A percentile compares a stretch with the other conserved stretches of the same genome.
phyloP scores from a whole-genome alignment of 1,140 invertebrate species.

The Sycophila sp. region DNA sequence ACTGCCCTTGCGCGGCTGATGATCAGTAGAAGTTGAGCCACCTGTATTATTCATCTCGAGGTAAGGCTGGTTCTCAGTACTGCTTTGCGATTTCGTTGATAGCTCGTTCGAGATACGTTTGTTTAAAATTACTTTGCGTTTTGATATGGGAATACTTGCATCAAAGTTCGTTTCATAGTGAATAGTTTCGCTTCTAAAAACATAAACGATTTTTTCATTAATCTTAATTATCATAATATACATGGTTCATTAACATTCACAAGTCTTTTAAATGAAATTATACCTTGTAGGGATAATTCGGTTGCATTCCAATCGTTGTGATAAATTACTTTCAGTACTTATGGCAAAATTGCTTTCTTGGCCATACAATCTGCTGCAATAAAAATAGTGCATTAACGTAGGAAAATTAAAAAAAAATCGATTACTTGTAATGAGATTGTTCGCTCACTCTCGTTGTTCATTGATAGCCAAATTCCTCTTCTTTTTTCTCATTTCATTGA shows the following conservation, averaged over 20 bases:
- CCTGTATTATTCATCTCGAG: slow-evolving; percentile 49
- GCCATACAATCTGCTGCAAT: slow-evolving; percentile 67
- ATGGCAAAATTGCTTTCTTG: slow-evolving; percentile 41
- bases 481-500: slow-evolving; percentile 60
- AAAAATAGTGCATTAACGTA: no score
- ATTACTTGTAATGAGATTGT: no score
- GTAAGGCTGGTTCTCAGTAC: slow-evolving; percentile 52
- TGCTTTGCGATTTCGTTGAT: slow-evolving; percentile 34
- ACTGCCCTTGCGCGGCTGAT: slow-evolving; percentile 64
- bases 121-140: slow-evolving; percentile 67
- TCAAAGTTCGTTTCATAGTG: slow-evolving; percentile 66
- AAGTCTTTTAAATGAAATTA: slow-evolving; percentile 11
- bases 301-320: slow-evolving; percentile 42
- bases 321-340: slow-evolving; percentile 38
- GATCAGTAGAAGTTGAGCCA: not conserved
- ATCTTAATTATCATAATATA: not conserved
- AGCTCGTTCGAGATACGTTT: slow-evolving; percentile 63
- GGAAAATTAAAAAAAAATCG: no score
- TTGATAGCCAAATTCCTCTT: slow-evolving; percentile 50
- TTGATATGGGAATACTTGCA: slow-evolving; percentile 62
- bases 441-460: slow-evolving; percentile 66
- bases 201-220: slow-evolving; percentile 27
- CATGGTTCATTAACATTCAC: not conserved
- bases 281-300: slow-evolving; percentile 42
- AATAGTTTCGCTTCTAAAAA: slow-evolving; percentile 62